Base-by-base conservation (phyloP, 1,140 invertebrate genomes). In the Cardiocondyla obscurior region DNA sequence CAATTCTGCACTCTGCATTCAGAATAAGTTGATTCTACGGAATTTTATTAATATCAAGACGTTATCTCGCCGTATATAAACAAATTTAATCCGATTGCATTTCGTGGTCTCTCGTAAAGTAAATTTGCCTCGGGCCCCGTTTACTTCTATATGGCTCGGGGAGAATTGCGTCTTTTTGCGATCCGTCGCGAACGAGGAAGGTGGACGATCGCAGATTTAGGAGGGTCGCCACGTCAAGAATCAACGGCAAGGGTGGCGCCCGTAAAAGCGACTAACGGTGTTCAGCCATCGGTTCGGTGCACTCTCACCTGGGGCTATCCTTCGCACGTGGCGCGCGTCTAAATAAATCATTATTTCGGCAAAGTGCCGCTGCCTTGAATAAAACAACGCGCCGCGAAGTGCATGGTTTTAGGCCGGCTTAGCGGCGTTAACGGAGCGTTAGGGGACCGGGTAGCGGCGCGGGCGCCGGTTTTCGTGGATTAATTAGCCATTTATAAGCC, bases 401-500 rank as follows among this genome's bases (percentile, higher is more conserved):
- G 85, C 77, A 28, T 81, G 84, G 87, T 89, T 90, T 90, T 83
- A 58, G 81, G 84, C 64, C 62, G 85, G 86, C 89, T 90, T 88
- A 89, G 72, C 64, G 85, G 83, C 58, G 73, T n/a, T 84, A 89
- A 88, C 83, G 81, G 67, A 83, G 81, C 69, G 70, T 36, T n/a
- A 77, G 60, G 67, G 74, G 28, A 2, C 25, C 44, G 64, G 53
- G 60, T 79, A 51, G 64, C 70, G 65, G 65, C 77, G 44, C 39
- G 8, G 22, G 30, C 60, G 30, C 60, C 33, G 77, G 67, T 89
- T 88, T 90, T 85, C 81, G 70, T 74, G 83, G 89, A 87, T 89
- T 91, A 90, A 90, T 90, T 90, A 86, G 85, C 87, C 85, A 88
- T 88, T 89, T 86, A 88, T 89, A 90, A 90, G 81, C 90, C 55